These are phyloP conservation scores for Fulmarus glacialis DNA, from an alignment of 2,113 vertebrate species.

Conservation along the genomic window DNA sequence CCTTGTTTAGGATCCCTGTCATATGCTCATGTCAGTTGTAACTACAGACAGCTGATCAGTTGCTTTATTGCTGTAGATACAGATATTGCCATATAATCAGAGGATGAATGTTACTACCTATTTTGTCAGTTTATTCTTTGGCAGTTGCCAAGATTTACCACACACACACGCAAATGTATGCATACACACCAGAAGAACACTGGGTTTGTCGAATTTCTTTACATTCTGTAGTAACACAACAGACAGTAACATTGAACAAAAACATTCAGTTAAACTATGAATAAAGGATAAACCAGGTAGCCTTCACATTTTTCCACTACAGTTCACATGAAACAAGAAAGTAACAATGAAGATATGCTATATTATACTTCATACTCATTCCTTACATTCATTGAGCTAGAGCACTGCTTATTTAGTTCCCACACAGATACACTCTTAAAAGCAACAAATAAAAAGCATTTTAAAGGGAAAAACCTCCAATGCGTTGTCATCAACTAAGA, in stretches of 20 bases:
- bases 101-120: not conserved
- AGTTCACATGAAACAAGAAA: not conserved
- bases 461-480: not conserved
- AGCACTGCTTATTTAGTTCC: not conserved
- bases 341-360: not conserved
- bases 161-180: not conserved
- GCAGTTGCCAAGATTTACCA: slow-evolving; percentile 1
- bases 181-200: not conserved
- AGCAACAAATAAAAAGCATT: not conserved
- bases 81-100: not conserved
- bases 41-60: not conserved
- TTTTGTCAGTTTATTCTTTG: not conserved
- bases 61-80: not conserved
- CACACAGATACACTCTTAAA: not conserved
- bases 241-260: not conserved
- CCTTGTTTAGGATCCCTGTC: not conserved
- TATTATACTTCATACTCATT: not conserved
- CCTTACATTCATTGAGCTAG: not conserved
- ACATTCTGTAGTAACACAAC: not conserved
- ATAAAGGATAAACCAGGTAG: not conserved
- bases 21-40: not conserved
- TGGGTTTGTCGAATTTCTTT: not conserved
- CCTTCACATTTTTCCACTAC: not conserved
- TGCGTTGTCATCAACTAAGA: not conserved
- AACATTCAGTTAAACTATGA: not conserved